Evolutionary conservation across 2,888 invertebrate species (phyloP), one percentile per base, ranked within the genome.

Genomic region (Andrena haemorrhoa): DNA sequence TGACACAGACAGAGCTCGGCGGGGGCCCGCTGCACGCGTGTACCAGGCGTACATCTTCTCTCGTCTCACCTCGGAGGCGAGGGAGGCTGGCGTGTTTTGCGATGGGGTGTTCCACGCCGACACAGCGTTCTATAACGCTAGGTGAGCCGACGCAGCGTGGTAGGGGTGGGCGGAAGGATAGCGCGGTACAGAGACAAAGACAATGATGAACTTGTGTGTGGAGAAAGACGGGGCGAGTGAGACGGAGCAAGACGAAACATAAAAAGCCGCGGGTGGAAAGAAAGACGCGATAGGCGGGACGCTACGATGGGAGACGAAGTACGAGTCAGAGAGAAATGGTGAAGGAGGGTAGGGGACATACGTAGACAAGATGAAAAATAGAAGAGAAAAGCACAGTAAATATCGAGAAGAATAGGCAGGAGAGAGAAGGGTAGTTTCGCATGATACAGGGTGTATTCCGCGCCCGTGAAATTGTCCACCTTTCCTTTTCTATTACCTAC

Each of bases 401-500:
- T 12, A 33, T 35, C 41, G 64, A n/a, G 64, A 58, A 33, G 63
- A 74, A 61, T 8, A 49, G 51, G 51, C n/a, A 31, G 69, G 71
- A 63, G 33, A 12, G 26, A 49, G 64, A 58, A 31, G 58, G 81
- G 80, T 72, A 83, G 85, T 82, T 81, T 80, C 86, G 84, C 87
- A 83, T 79, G 87, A 79, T 88, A 78, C 79, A 69, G 78, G 74
- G 69, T 81, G 83, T 78, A 83, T 85, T 84, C 81, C 79, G 82
- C 78, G 85, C 86, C 82, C 71, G 82, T 82, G 83, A 88, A 88
- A 83, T 85, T 85, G 83, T 86, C 85, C 7, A 29, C 23, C 26
- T 63, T 72, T 16, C 41, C 41, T 16, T 16, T 41, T 41, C 41
- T 41, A 41, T 41, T 41, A 1, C 41, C 41, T 16, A 41, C 41